Base-by-base conservation (phyloP, 2,888 invertebrate genomes). In the Aleiodes testaceus region DNA sequence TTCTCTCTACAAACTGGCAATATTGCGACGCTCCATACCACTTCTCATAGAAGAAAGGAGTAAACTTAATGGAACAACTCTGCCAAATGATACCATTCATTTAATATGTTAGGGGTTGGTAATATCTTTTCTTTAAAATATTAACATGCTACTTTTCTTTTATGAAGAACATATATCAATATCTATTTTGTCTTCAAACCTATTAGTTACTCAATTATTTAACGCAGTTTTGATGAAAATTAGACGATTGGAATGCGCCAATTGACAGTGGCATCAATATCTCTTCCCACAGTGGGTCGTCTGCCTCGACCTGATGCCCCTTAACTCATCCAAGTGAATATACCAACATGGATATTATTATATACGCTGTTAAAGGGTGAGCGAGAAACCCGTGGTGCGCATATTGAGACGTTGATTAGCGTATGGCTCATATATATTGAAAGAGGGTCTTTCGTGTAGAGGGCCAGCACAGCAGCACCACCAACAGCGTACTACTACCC, bases 31-130 rank as follows among this genome's bases (percentile, higher is more conserved):
- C 70, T 73, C 63, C 68, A 69, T 74, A 68, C 63, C 66, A 36
- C 65, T 66, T 50, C 16, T 36, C 63, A 45, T 59, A 18, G 30
- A 45, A 66, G 42, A 55, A 18, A 69, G 59, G 70, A 44, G 68
- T 63, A 59, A 61, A 61, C 70, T 74, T 80, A 81, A 81, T 80
- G 78, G 79, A 69, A 78, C 79, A 80, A 84, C 81, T 85, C 82
- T 86, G 84, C 83, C 85, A 85, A 85, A 85, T 83, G 82, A 85
- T 83, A 81, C 79, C 80, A 84, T 85, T 82, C 79, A 79, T 84
- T 84, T 83, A 83, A 83, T 82, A 81, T 81, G 81, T 79, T 82
- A 80, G 42, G 16, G 5, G 22, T 20, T 44, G 12, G 14, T n/a
- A 22, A 45, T 45, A 79, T 82, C 45, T 81, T 82, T 79, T 79